phyloP scores from a whole-genome alignment of 2,797 vertebrate genomes.

The Spinibarbus caldwelli region DNA sequence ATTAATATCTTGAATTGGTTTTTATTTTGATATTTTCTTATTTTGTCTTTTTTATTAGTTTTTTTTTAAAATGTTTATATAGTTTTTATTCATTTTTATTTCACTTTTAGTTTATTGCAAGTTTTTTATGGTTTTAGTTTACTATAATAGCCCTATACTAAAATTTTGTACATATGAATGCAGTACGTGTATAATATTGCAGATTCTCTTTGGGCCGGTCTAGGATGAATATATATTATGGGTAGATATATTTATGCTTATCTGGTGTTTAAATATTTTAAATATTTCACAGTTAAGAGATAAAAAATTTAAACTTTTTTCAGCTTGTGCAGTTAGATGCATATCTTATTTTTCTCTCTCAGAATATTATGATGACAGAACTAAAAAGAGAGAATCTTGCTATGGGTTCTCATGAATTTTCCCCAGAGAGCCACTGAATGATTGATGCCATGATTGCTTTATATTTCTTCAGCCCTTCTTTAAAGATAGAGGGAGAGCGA shows the following conservation, averaged over 20 bases:
- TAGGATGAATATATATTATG: background rate
- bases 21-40: background rate
- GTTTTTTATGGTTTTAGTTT: background rate
- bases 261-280: background rate
- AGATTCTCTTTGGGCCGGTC: background rate
- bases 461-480: slow-evolving; percentile 27
- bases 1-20: no score
- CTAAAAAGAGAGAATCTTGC: slow-evolving; percentile 14
- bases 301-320: background rate
- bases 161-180: background rate
- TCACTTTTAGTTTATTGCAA: background rate
- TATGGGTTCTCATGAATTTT: slow-evolving; percentile 19
- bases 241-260: background rate
- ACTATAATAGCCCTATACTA: background rate
- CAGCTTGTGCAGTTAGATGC: background rate
- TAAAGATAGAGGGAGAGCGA: slow-evolving; percentile 26
- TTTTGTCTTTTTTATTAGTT: background rate
- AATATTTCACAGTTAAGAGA: background rate
- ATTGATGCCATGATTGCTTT: slow-evolving; percentile 40
- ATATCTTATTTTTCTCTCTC: slow-evolving; percentile 21
- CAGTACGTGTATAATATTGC: background rate
- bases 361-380: slow-evolving; percentile 41
- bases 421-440: slow-evolving; percentile 33
- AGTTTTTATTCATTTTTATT: background rate
- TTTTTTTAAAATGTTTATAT: background rate